A percentile compares a stretch with the other conserved stretches of the same genome.
These are phyloP conservation scores for Chascanopsetta lugubris DNA, from an alignment of 2,113 vertebrate genomes.

Conservation along the genomic window DNA sequence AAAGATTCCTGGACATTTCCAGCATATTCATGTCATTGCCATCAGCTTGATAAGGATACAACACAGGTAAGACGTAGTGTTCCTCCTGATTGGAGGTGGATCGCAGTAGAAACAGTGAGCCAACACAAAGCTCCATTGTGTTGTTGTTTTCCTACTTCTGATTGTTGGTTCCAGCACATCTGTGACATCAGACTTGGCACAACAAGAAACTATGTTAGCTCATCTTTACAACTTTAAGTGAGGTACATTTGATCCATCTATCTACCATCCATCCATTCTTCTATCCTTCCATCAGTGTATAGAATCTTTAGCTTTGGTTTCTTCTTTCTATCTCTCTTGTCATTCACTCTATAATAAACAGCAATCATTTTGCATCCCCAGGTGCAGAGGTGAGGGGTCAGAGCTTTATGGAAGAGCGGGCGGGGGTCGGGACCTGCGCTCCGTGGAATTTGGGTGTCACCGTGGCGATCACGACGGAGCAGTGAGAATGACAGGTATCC, in stretches of 20 bases:
- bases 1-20: too few species aligned
- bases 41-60: too few species aligned
- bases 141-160: too few species aligned
- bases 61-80: too few species aligned
- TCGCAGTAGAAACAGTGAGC: too few species aligned
- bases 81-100: too few species aligned
- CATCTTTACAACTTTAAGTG: too few species aligned
- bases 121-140: too few species aligned
- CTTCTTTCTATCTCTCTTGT: not conserved
- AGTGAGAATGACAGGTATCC: slow-evolving; percentile 78
- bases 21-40: too few species aligned
- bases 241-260: not conserved
- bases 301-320: not conserved
- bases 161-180: too few species aligned
- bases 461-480: slow-evolving; percentile 70
- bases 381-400: slow-evolving; percentile 73
- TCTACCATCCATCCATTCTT: not conserved
- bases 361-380: slow-evolving; percentile 65
- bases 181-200: too few species aligned
- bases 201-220: too few species aligned
- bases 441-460: slow-evolving; percentile 75
- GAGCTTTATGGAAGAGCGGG: slow-evolving; percentile 59
- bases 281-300: not conserved
- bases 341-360: slow-evolving; percentile 39
- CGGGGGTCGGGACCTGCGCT: slow-evolving; percentile 68